phyloP scores from a whole-genome alignment of 2,797 vertebrate species.

The Coregonus sp. region DNA sequence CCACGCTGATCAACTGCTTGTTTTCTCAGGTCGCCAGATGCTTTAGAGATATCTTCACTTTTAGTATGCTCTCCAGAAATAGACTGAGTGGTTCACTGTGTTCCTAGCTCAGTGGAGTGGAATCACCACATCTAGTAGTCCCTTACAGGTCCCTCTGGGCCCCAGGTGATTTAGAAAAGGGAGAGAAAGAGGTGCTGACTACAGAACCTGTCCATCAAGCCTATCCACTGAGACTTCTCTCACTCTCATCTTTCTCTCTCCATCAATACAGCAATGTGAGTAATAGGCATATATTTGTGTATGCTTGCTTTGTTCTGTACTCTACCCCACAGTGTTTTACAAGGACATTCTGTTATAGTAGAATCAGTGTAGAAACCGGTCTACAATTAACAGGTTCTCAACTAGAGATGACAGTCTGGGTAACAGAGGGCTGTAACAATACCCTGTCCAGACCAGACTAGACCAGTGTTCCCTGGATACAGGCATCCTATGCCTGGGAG shows the following conservation, averaged over 20 bases:
- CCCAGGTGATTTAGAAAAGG: background rate
- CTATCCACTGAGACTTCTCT: background rate
- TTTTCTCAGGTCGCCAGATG: background rate
- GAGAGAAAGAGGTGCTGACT: background rate
- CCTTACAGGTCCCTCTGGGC: background rate
- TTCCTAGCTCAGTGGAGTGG: conserved; percentile 3
- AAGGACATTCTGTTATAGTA: background rate
- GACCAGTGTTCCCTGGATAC: background rate
- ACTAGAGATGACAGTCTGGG: background rate
- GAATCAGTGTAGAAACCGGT: background rate
- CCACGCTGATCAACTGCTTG: background rate
- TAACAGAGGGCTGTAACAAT: background rate
- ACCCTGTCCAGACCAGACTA: background rate
- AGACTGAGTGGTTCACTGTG: background rate
- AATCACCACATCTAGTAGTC: background rate
- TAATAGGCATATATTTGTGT: background rate
- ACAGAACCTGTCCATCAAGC: background rate
- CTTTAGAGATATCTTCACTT: background rate
- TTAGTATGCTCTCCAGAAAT: background rate
- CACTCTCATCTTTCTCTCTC: background rate
- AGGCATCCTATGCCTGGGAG: background rate
- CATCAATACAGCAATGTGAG: background rate
- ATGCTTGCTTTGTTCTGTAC: background rate
- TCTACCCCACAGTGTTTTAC: background rate
- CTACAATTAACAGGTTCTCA: background rate